Percentiles rank a stretch among this genome's conserved stretches.
Conservation (phyloP, 2,797 vertebrate species). For the Rhynchotus rufescens region DNA sequence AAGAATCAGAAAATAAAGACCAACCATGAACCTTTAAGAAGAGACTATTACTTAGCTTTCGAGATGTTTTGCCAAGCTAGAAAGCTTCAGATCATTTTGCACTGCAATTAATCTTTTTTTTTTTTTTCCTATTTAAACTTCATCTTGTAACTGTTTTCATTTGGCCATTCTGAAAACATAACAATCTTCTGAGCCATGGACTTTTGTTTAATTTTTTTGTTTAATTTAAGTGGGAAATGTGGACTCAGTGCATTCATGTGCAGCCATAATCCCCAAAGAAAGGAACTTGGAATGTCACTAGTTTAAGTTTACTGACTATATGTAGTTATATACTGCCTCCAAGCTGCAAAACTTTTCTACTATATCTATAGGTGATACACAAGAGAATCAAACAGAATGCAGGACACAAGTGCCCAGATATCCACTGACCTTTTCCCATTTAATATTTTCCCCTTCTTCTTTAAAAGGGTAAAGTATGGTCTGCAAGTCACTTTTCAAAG, state of each 20-base stretch:
- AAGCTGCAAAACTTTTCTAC: constrained; percentile 4
- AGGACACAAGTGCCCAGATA: neutral
- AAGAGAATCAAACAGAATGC: neutral
- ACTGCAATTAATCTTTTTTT: fast-evolving
- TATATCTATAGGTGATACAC: neutral
- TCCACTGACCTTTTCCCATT: constrained; percentile 7
- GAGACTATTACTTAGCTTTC: neutral
- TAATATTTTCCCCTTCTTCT: neutral
- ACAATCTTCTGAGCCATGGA: neutral
- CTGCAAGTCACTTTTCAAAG: constrained; percentile 28
- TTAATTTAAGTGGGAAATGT: neutral
- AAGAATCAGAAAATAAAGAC: neutral
- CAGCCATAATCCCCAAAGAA: neutral
- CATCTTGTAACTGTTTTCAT: neutral
- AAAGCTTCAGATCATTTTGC: neutral
- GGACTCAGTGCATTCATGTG: neutral
- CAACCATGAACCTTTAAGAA: neutral
- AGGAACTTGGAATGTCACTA: neutral
- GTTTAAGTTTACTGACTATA: neutral
- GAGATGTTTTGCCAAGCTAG: neutral
- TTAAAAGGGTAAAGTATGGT: neutral
- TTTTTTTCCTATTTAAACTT: neutral
- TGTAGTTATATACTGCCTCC: neutral
- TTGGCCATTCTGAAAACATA: neutral
- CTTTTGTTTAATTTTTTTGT: neutral